Conservation (phyloP, 2,888 invertebrate genomes). For the Philopedon plagiatum region DNA sequence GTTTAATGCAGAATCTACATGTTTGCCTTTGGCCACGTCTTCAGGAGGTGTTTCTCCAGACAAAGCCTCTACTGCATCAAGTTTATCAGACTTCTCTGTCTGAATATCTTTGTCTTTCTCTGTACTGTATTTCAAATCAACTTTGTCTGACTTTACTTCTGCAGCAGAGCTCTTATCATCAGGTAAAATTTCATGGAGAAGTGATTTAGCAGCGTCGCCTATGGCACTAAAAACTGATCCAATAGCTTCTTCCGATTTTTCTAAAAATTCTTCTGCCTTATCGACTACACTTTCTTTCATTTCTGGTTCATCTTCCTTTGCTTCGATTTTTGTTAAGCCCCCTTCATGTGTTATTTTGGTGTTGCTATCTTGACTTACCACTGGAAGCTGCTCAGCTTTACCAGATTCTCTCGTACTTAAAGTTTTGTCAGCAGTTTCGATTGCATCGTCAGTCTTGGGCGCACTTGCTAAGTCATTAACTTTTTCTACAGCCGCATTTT, state of each 20-base stretch:
- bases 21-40: neutral
- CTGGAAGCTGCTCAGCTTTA: neutral
- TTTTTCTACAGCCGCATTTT: constrained; percentile 2
- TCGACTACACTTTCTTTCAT: constrained; percentile 4
- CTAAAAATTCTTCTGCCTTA: constrained; percentile 26
- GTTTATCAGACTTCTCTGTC: neutral
- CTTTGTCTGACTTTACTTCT: neutral
- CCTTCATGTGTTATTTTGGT: neutral
- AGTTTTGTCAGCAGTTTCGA: neutral
- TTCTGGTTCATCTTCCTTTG: neutral
- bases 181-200: constrained; percentile 22
- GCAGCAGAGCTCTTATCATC: neutral
- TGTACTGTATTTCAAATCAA: too few relatives aligned
- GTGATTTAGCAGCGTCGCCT: constrained; percentile 17
- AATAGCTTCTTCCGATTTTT: constrained; percentile 28
- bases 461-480: neutral
- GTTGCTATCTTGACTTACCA: too few relatives aligned
- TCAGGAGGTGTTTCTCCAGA: constrained; percentile 44
- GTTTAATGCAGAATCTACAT: neutral
- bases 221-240: constrained; percentile 7
- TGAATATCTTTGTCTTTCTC: too few relatives aligned
- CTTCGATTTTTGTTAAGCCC: neutral
- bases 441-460: neutral
- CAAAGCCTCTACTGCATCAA: neutral
- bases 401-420: neutral